Conservation (phyloP, 2,113 vertebrate genomes). For the Nycticryphes semicollaris region DNA sequence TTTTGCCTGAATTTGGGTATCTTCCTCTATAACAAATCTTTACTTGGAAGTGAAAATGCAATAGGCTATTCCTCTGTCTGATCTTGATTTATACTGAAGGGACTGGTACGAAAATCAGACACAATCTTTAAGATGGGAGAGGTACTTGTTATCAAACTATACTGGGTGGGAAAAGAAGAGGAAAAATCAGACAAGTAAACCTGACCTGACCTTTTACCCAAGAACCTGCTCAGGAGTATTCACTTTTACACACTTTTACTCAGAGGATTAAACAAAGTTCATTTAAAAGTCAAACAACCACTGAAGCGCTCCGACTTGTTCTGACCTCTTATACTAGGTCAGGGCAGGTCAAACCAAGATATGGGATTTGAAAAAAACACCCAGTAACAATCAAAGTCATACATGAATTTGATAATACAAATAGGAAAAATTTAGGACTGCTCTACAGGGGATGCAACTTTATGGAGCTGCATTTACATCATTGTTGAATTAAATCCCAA, state of each 20-base stretch:
- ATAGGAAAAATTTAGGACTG: background rate
- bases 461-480: background rate
- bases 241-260: conserved; percentile 66
- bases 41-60: background rate
- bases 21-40: background rate
- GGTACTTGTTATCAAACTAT: background rate
- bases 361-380: background rate
- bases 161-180: background rate
- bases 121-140: background rate
- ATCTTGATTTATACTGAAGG: background rate
- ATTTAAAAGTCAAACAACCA: conserved; percentile 56
- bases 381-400: background rate
- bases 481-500: background rate
- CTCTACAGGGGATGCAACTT: background rate
- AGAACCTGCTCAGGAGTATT: conserved; percentile 17
- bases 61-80: background rate
- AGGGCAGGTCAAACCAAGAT: conserved; percentile 43
- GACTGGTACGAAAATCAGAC: background rate
- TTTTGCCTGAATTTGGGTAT: background rate
- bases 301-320: background rate
- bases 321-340: conserved; percentile 38
- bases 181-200: conserved; percentile 23
- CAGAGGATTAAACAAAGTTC: conserved; percentile 44
- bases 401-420: background rate
- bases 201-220: conserved; percentile 49